These are phyloP conservation scores for Chelonoidis abingdonii DNA, from an alignment of 2,113 vertebrate genomes.

Conservation along the genomic window DNA sequence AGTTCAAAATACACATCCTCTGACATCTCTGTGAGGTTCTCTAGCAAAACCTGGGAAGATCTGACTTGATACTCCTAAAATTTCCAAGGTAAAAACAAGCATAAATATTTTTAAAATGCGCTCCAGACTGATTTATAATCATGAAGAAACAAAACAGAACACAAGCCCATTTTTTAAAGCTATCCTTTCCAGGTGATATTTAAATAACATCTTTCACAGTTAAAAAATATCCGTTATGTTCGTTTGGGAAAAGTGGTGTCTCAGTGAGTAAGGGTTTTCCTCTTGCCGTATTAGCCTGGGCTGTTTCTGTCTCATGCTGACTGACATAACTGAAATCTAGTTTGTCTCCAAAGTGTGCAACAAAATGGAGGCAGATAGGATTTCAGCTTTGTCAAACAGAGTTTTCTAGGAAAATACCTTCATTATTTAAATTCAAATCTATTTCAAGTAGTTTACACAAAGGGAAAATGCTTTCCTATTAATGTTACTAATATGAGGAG, in stretches of 20 bases:
- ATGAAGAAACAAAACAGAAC: not conserved
- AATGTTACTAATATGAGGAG: not conserved
- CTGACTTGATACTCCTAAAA: not conserved
- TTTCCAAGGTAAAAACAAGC: not conserved
- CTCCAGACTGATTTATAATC: not conserved
- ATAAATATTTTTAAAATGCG: not conserved
- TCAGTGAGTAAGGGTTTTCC: not conserved
- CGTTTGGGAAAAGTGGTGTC: not conserved
- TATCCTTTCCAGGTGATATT: accelerated
- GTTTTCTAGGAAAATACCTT: not conserved
- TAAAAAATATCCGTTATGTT: not conserved
- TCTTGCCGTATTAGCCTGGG: not conserved
- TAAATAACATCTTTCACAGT: not conserved
- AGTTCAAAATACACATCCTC: not conserved
- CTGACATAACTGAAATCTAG: not conserved
- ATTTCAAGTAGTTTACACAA: not conserved
- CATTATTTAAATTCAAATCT: not conserved
- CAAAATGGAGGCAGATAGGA: not conserved
- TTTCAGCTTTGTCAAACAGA: not conserved
- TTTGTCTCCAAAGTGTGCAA: not conserved
- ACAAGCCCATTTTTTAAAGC: accelerated
- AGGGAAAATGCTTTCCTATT: not conserved
- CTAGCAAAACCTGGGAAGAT: accelerated
- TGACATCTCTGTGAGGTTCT: not conserved
- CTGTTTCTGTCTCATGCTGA: not conserved